phyloP scores from a whole-genome alignment of 2,113 vertebrate species.

The Pachypanchax playfairii region DNA sequence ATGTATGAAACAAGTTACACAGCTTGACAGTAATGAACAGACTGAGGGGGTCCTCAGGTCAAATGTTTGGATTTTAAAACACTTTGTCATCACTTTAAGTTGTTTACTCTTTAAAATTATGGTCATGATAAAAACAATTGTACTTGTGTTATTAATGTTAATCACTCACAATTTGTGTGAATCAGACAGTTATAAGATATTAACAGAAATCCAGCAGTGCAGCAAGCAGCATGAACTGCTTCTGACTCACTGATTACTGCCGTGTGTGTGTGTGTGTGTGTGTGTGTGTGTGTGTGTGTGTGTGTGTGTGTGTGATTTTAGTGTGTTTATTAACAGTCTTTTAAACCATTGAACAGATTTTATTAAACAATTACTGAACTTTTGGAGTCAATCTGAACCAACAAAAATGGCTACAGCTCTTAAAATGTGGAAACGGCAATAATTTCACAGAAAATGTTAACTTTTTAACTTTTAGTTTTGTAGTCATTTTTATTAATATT shows the following conservation, averaged over 20 bases:
- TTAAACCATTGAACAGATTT: too few species aligned
- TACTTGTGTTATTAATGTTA: not conserved
- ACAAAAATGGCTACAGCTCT: too few species aligned
- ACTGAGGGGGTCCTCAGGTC: not conserved
- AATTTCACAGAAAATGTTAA: too few species aligned
- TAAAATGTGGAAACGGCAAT: too few species aligned
- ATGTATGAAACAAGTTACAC: not conserved
- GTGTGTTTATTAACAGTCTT: too few species aligned
- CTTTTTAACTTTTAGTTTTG: too few species aligned
- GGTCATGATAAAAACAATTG: not conserved
- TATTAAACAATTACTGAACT: too few species aligned
- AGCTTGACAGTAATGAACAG: not conserved
- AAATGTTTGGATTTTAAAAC: not conserved
- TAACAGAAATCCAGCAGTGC: conserved; percentile 1
- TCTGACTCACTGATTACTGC: not conserved
- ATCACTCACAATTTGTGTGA: not conserved
- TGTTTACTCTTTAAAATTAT: not conserved
- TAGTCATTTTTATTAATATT: too few species aligned
- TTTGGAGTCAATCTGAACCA: too few species aligned
- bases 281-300: too few species aligned
- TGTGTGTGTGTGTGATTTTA: too few species aligned
- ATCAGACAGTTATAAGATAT: not conserved
- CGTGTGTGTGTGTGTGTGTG: too few species aligned
- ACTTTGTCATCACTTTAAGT: not conserved
- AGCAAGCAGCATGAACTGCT: not conserved